Evolutionary conservation across 2,797 vertebrate species (phyloP), one percentile per base, ranked within the genome.

Genomic region (Pseudochirops corinnae): DNA sequence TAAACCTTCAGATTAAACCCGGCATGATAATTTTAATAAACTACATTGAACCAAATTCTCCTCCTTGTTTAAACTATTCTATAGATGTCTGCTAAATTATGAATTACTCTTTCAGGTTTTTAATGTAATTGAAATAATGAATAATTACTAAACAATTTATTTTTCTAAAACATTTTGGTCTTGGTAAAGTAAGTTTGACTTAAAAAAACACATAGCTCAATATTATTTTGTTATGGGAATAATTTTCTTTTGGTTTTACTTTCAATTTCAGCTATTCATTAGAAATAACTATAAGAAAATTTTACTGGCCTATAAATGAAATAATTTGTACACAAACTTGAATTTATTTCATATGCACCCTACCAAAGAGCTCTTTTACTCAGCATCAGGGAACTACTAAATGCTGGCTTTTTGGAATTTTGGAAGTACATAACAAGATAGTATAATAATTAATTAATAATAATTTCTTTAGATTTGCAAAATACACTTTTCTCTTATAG

Each of bases 351-450:
- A 93, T 62, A 56, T 58, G 4, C 56, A 93, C 94, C 90, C 95
- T 87, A 21, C n/a, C 93, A 93, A 53, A 33, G 52, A 50, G 31
- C 31, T 95, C 90, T 95, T 96, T 58, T 90, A 93, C n/a, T 46
- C 58, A 90, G 29, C 90, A 18, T 94, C 16, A 52, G 93, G 31
- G 5, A 55, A 92, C 24, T 92, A 96, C 50, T n/a, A 96, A 94
- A 96, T 94, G 67, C 92, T 95, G 62, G 92, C 55, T n/a, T 92
- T 52, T 91, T 95, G 33, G 39, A 90, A 92, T n/a, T 93, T 93
- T 95, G 91, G 24, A 82, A 82, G 26, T 91, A 90, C 74, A 94
- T 46, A 90, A 93, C 28, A 97, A 92, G 60, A 90, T 90, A 82
- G 21, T 24, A 74, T 26, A 82, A 46, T 67, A 57, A 57, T 57